Base-by-base conservation (phyloP, 2,113 vertebrate genomes). In the Campylomormyrus tamandua region DNA sequence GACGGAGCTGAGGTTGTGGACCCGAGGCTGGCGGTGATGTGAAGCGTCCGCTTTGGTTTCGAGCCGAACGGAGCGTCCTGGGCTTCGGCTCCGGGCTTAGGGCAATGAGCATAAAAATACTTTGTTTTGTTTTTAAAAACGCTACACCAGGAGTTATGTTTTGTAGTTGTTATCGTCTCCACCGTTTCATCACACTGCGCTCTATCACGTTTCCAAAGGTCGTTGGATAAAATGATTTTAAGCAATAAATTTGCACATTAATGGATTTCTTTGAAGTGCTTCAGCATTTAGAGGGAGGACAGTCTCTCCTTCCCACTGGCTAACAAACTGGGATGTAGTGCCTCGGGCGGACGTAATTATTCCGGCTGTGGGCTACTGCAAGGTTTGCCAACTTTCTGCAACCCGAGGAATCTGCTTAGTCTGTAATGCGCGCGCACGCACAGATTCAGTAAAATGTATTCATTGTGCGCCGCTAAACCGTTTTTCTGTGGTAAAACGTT, bases 291-390 rank as follows among this genome's bases (percentile, higher is more conserved):
- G 11, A 35, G n/a, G 13, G 21, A 39, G 74, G 21, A 19, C 49
- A 46, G 19, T 42, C 9, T 19, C 24, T 31, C 89, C 52, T 45
- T 19, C 88, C 77, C 74, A 58, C 50, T 84, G 19, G 35, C 46
- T 58, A 24, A 27, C 35, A 17, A 56, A 83, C 10, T 56, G 31
- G 74, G 74, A 89, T 52, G 83, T 89, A 89, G 77, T 83, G 88
- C 74, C 11, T 52, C 5, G 39, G 49, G 74, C 2, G n/a, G 66
- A 89, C 17, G 31, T 50, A 8, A 80, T 80, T 50, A 66, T 52
- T 48, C 8, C n/a, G 21, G 5, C 84, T 52, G 84, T 31, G 42
- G 80, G 80, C 80, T 46, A 45, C 42, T 83, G 42, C 15, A n/a
- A 48, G 21, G 21, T 48, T 48, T 49, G 83, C 83, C 21, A 84